A percentile compares a stretch with the other conserved stretches of the same genome.
These are phyloP conservation scores for Heliothis peltigera DNA, from an alignment of 2,888 invertebrate genomes.

Conservation along the genomic window DNA sequence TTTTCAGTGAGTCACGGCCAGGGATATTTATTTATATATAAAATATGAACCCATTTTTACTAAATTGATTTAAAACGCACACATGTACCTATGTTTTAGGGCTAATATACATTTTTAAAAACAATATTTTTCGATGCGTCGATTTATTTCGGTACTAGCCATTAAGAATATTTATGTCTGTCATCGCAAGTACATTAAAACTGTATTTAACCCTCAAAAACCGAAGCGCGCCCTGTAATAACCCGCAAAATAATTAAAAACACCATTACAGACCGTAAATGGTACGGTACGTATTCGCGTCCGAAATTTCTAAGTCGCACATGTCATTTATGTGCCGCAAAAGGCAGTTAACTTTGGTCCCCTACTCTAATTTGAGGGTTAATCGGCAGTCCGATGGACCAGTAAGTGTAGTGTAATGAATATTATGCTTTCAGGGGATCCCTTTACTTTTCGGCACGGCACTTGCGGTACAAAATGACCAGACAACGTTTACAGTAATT, in stretches of 20 bases:
- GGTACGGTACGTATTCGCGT: conserved; percentile 44
- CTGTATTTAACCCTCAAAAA: conserved; percentile 52
- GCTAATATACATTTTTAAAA: background rate
- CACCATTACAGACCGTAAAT: conserved; percentile 61
- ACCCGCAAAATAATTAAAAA: conserved; percentile 68
- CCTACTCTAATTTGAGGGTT: conserved; percentile 82
- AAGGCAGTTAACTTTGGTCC: conserved; percentile 80
- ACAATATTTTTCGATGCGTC: background rate
- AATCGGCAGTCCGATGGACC: conserved; percentile 79
- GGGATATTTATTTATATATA: conserved; percentile 30
- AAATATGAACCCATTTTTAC: conserved; percentile 36
- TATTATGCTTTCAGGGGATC: conserved; percentile 72
- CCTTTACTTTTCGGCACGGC: conserved; percentile 63
- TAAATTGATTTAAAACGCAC: background rate
- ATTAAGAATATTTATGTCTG: background rate
- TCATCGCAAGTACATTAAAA: conserved; percentile 22
- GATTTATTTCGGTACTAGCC: background rate
- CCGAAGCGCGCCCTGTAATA: conserved; percentile 58
- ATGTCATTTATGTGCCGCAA: conserved; percentile 80
- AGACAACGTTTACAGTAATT: conserved; percentile 30
- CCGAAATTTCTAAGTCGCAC: conserved; percentile 70
- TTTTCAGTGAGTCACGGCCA: conserved; percentile 35
- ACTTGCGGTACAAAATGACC: conserved; percentile 40
- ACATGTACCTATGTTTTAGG: background rate
- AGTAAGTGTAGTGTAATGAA: conserved; percentile 83